Conservation (phyloP, 2,797 vertebrate genomes). For the Hapalemur alaotrensis region DNA sequence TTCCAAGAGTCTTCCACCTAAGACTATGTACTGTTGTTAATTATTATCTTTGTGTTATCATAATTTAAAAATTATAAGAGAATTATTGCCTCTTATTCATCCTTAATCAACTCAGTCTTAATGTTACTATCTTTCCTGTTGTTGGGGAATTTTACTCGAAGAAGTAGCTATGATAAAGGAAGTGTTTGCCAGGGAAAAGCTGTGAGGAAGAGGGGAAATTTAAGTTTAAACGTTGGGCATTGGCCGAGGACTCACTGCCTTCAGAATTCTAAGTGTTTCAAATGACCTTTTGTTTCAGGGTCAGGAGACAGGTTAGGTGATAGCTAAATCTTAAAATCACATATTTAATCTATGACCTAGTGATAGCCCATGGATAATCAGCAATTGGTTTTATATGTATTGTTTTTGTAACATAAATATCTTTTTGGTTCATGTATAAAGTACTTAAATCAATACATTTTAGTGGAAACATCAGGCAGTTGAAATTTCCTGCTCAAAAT, state of each 20-base stretch:
- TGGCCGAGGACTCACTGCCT: neutral
- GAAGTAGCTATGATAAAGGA: neutral
- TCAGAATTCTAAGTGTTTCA: constrained; percentile 30
- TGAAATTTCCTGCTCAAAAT: neutral
- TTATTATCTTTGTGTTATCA: neutral
- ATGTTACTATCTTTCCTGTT: neutral
- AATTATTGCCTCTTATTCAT: neutral
- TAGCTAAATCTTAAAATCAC: neutral
- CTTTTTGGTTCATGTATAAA: neutral
- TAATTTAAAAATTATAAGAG: neutral
- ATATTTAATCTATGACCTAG: neutral
- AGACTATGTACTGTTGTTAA: neutral
- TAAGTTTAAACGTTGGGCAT: neutral
- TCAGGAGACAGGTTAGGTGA: neutral
- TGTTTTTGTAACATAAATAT: neutral
- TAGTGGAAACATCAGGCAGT: neutral
- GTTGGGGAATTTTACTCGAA: neutral
- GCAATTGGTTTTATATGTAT: neutral
- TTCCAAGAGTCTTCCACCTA: neutral
- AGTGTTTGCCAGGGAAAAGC: neutral
- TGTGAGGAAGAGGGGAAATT: neutral
- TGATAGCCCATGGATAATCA: neutral
- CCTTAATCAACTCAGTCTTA: neutral
- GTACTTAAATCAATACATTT: neutral
- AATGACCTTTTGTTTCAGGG: constrained; percentile 20